Conservation (phyloP, 2,797 vertebrate species). For the Acipenser ruthenus region DNA sequence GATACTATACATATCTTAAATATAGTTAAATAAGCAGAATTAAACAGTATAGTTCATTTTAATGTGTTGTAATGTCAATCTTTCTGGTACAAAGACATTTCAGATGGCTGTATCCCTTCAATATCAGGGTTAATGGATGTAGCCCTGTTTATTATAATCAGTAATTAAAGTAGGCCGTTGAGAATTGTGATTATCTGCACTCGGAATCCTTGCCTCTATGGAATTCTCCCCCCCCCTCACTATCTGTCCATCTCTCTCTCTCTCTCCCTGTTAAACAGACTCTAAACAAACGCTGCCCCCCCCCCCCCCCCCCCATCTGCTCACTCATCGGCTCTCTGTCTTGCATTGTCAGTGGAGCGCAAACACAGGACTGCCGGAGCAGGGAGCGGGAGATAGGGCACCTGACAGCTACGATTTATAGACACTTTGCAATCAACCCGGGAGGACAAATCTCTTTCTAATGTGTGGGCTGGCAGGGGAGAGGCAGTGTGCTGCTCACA, state of each 20-base stretch:
- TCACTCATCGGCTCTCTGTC: not conserved
- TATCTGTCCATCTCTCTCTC: not conserved
- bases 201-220: no score
- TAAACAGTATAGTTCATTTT: no score
- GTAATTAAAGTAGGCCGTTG: no score
- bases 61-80: not conserved
- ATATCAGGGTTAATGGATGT: no score
- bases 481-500: not conserved
- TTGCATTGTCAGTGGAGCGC: not conserved
- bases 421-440: constrained; percentile 2
- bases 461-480: not conserved
- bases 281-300: not conserved
- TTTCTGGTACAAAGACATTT: not conserved
- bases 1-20: no score
- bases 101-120: no score
- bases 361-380: not conserved
- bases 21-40: no score
- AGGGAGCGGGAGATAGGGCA: not conserved
- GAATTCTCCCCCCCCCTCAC: not conserved
- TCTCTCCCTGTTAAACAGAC: not conserved
- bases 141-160: no score
- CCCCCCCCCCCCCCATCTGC: not conserved
- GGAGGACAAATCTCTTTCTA: constrained; percentile 4
- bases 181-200: no score
- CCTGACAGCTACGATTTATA: constrained; percentile 5